Evolutionary conservation across 2,797 vertebrate genomes (phyloP).

Genomic region (Poeciliopsis presidionis): DNA sequence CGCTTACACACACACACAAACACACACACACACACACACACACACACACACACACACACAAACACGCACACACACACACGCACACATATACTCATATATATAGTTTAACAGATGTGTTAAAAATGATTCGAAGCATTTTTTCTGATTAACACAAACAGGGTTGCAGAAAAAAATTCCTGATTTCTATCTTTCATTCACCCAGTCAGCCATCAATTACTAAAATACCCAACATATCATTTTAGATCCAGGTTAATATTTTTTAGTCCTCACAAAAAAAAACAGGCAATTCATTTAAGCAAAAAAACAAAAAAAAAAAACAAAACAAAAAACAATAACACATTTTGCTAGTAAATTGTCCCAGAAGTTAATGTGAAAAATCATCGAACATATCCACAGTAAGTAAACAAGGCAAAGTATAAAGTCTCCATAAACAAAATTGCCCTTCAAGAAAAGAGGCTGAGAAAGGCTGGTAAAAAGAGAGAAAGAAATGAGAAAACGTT

Average conservation of each 20-base stretch:
- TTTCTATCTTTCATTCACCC: background rate
- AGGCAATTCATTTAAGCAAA: background rate
- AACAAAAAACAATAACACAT: background rate
- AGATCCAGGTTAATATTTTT: background rate
- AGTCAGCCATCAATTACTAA: background rate
- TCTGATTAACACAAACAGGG: background rate
- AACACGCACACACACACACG: background rate
- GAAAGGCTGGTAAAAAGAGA: too few relatives aligned
- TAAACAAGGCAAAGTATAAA: too few relatives aligned
- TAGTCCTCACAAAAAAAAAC: background rate
- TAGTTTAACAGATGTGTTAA: background rate
- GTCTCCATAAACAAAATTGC: too few relatives aligned
- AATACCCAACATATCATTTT: background rate
- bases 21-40: background rate
- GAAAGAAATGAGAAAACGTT: too few relatives aligned
- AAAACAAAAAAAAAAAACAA: background rate
- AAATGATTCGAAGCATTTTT: slow-evolving; percentile 31
- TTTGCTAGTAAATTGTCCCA: too few relatives aligned
- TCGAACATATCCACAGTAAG: too few relatives aligned
- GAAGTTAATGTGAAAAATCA: too few relatives aligned
- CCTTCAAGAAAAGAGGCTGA: too few relatives aligned
- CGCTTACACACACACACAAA: slow-evolving; percentile 7
- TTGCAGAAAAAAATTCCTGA: background rate
- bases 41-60: slow-evolving; percentile 12
- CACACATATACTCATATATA: slow-evolving; percentile 2